These are phyloP conservation scores for Rhamphomyia laevipes DNA, from an alignment of 2,888 invertebrate genomes.

Conservation along the genomic window DNA sequence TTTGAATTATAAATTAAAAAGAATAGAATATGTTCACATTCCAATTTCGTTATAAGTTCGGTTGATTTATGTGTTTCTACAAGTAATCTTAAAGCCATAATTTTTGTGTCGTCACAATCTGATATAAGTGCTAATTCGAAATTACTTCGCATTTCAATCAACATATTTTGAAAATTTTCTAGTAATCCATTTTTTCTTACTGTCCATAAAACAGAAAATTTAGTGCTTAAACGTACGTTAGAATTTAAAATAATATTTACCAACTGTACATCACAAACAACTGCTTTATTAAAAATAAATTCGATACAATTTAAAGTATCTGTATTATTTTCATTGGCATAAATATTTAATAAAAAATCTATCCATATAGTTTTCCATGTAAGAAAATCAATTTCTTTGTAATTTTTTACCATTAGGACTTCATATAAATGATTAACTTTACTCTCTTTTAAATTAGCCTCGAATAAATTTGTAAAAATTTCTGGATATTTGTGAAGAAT, in stretches of 20 bases:
- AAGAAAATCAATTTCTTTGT: slow-evolving; percentile 28
- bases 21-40: slow-evolving; percentile 49
- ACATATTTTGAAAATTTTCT: slow-evolving; percentile 28
- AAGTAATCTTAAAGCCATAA: slow-evolving; percentile 55
- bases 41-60: slow-evolving; percentile 47
- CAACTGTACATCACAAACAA: slow-evolving; percentile 25
- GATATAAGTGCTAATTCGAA: slow-evolving; percentile 40
- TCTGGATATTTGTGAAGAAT: slow-evolving; percentile 21
- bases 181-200: slow-evolving; percentile 39
- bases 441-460: slow-evolving; percentile 29
- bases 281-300: slow-evolving; percentile 27
- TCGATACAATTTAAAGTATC: slow-evolving; percentile 23
- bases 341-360: slow-evolving; percentile 18
- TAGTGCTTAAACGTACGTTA: slow-evolving; percentile 24
- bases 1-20: slow-evolving; percentile 59
- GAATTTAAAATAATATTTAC: slow-evolving; percentile 21
- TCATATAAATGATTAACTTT: slow-evolving; percentile 44
- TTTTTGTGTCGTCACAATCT: slow-evolving; percentile 45
- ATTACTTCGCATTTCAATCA: slow-evolving; percentile 13
- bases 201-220: slow-evolving; percentile 32
- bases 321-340: slow-evolving; percentile 15
- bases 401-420: slow-evolving; percentile 40
- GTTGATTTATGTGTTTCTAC: slow-evolving; percentile 65
- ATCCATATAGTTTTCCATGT: slow-evolving; percentile 44
- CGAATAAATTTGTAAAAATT: slow-evolving; percentile 23